Evolutionary conservation across 2,797 vertebrate genomes (phyloP).

Genomic region (Monodelphis domestica): DNA sequence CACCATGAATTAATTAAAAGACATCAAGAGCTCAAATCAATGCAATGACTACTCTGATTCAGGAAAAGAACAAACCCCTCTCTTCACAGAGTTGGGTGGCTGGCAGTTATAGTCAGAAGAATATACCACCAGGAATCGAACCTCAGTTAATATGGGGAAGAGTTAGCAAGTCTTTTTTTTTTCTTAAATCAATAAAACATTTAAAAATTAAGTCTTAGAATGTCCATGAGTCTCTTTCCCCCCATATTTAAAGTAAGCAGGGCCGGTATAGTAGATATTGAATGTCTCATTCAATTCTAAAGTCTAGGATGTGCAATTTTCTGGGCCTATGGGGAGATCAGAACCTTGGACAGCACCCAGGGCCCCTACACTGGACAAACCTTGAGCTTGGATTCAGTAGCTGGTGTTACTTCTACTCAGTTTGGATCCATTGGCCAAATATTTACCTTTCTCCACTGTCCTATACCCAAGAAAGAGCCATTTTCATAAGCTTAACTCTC

Average conservation of each 20-base stretch:
- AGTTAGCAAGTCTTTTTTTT: not conserved
- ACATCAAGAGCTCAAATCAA: not conserved
- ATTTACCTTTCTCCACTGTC: not conserved
- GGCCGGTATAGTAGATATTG: not conserved
- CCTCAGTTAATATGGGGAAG: not conserved
- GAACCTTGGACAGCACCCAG: slow-evolving; percentile 85
- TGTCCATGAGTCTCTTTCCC: not conserved
- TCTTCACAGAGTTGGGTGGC: not conserved
- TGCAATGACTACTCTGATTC: not conserved
- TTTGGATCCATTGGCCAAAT: not conserved
- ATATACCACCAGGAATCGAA: not conserved
- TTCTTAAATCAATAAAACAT: not conserved
- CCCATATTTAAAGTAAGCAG: not conserved
- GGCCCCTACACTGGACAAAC: not conserved
- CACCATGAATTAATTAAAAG: not conserved
- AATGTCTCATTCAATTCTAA: not conserved
- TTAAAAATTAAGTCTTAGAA: not conserved
- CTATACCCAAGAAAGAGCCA: not conserved
- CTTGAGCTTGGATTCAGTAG: not conserved
- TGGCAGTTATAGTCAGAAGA: not conserved
- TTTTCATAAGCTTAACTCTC: not conserved
- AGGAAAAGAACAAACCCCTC: not conserved
- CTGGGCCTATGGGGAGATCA: slow-evolving; percentile 61
- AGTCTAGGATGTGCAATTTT: not conserved
- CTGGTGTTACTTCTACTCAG: not conserved